phyloP scores from a whole-genome alignment of 2,113 vertebrate species.

The Aphelocoma coerulescens region DNA sequence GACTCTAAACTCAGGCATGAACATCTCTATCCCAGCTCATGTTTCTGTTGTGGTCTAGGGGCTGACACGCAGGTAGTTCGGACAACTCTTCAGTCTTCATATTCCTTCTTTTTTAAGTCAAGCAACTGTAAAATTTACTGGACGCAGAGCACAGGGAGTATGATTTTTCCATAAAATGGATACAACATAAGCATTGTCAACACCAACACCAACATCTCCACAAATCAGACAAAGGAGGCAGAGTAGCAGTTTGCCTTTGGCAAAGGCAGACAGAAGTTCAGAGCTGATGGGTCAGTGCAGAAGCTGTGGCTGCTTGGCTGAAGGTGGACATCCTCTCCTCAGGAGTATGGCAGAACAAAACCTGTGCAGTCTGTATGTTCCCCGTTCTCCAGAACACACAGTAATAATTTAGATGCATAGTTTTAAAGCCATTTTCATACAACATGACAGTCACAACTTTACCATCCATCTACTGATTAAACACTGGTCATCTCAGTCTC shows the following conservation, averaged over 20 bases:
- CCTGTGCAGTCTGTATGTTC: neutral
- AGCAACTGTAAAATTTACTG: neutral
- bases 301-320: neutral
- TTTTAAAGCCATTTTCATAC: neutral
- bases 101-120: neutral
- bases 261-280: neutral
- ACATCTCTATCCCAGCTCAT: neutral
- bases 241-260: neutral
- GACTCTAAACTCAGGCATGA: neutral
- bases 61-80: neutral
- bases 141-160: neutral
- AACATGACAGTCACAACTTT: neutral
- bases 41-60: neutral
- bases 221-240: neutral
- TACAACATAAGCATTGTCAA: neutral
- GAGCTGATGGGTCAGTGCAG: neutral
- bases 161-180: neutral
- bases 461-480: neutral
- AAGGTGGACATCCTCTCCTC: neutral
- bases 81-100: neutral
- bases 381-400: neutral
- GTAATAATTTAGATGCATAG: neutral
- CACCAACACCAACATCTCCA: neutral
- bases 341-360: neutral
- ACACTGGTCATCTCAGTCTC: neutral